Conservation (phyloP, 92 coral and sea anemone species). For the Epizoanthus ramosus region DNA sequence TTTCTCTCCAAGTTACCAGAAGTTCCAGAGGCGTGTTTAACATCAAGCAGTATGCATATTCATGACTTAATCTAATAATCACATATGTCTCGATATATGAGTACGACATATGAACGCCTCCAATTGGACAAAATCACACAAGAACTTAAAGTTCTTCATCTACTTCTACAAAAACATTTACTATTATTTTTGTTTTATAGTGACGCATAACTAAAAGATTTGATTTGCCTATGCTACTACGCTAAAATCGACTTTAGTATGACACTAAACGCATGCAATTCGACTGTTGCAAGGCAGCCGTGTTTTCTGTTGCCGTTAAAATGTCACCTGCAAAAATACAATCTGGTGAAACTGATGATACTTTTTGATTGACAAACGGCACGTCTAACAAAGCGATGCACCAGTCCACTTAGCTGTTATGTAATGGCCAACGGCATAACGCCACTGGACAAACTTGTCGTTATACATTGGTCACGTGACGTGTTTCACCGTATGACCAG, state of each 20-base stretch:
- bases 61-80: too few species aligned
- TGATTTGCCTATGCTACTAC: neutral
- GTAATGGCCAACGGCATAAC: neutral
- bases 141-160: slow-evolving; percentile 21
- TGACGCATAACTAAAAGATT: slow-evolving; percentile 32
- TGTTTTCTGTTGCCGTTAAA: too few species aligned
- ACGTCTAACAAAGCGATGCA: too few species aligned
- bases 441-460: too few species aligned
- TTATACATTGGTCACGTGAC: neutral
- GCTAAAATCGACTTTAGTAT: slow-evolving; percentile 20
- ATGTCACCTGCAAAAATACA: neutral
- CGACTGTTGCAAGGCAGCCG: neutral
- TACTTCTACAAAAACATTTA: slow-evolving; percentile 25
- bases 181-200: slow-evolving; percentile 14
- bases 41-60: too few species aligned
- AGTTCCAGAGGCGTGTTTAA: too few species aligned
- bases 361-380: too few species aligned
- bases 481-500: neutral
- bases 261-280: neutral
- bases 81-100: neutral
- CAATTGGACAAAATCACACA: neutral
- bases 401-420: neutral
- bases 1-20: too few species aligned
- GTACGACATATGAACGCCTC: slow-evolving; percentile 23
- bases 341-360: neutral